These are phyloP conservation scores for Gymnodraco acuticeps DNA, from an alignment of 2,797 vertebrate species.

Conservation along the genomic window DNA sequence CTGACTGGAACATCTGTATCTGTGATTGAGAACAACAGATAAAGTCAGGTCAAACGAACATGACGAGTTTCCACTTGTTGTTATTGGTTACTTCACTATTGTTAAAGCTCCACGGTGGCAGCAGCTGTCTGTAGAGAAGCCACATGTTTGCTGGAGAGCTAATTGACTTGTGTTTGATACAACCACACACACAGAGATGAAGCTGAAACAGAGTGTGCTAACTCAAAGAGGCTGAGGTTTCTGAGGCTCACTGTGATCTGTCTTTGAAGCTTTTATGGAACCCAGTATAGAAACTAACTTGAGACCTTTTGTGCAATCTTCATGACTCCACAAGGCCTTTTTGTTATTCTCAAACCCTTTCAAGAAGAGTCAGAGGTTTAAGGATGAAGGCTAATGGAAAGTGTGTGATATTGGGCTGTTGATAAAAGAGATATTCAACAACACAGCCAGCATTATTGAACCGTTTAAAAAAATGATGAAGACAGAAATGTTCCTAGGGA, in stretches of 20 bases:
- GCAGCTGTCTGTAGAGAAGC: constrained; percentile 13
- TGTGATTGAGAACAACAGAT: neutral
- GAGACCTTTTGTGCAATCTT: neutral
- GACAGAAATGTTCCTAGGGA: too few relatives aligned
- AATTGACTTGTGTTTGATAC: constrained; percentile 11
- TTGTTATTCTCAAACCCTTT: neutral
- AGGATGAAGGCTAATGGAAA: too few relatives aligned
- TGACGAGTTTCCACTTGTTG: constrained; percentile 2
- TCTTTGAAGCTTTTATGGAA: constrained; percentile 16
- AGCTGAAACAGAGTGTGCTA: neutral
- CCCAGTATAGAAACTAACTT: neutral
- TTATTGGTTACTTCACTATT: neutral
- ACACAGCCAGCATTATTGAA: too few relatives aligned
- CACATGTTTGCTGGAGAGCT: constrained; percentile 28
- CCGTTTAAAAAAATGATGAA: too few relatives aligned
- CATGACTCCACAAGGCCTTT: neutral
- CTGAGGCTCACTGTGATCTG: neutral
- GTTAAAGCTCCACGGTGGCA: constrained; percentile 25
- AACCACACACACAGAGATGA: constrained; percentile 10
- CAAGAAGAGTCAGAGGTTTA: too few relatives aligned
- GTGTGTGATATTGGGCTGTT: too few relatives aligned
- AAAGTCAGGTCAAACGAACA: neutral
- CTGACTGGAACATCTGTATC: neutral
- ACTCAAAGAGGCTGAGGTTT: neutral
- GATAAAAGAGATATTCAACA: too few relatives aligned